Evolutionary conservation across 1,140 invertebrate genomes (phyloP).

Genomic region (Drosophila tsacasi): DNA sequence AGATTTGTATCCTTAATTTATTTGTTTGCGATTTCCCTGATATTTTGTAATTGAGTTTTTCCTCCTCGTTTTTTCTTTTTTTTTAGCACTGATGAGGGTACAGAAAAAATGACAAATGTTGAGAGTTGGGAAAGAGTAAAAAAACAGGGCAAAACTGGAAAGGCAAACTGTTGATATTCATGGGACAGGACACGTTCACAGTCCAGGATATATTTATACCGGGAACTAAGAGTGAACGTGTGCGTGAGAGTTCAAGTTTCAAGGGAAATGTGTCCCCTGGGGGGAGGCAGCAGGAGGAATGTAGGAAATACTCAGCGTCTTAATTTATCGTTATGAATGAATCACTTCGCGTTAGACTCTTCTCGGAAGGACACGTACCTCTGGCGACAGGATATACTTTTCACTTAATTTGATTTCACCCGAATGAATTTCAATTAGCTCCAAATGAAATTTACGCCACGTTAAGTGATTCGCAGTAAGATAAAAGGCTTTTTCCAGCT

Average conservation of each 20-base stretch:
- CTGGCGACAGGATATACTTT: slow-evolving; percentile 71
- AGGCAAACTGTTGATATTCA: slow-evolving; percentile 56
- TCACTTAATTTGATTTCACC: slow-evolving; percentile 80
- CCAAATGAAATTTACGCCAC: slow-evolving; percentile 74
- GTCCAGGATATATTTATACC: slow-evolving; percentile 60
- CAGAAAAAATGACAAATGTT: slow-evolving; percentile 34
- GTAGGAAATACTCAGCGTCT: slow-evolving; percentile 41
- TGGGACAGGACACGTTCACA: slow-evolving; percentile 60
- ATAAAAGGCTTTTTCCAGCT: slow-evolving; percentile 49
- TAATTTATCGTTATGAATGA: slow-evolving; percentile 82
- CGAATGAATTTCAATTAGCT: slow-evolving; percentile 83
- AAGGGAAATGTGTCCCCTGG: slow-evolving; percentile 63
- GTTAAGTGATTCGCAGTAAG: slow-evolving; percentile 46
- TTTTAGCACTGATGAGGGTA: slow-evolving; percentile 49
- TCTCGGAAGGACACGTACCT: slow-evolving; percentile 61
- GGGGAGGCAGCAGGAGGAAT: slow-evolving; percentile 8
- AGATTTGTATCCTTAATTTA: slow-evolving; percentile 80
- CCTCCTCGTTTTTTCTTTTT: slow-evolving; percentile 13
- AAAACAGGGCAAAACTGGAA: slow-evolving; percentile 1
- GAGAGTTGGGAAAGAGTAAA: slow-evolving; percentile 12
- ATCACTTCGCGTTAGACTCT: slow-evolving; percentile 66
- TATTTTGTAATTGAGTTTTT: slow-evolving; percentile 80
- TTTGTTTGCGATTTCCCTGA: slow-evolving; percentile 79
- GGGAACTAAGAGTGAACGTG: slow-evolving; percentile 1
- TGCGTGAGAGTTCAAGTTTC: slow-evolving; percentile 50